Percentiles rank a stretch among this genome's conserved stretches.
Conservation (phyloP, 2,888 invertebrate species). For the Argyra leucocephala region DNA sequence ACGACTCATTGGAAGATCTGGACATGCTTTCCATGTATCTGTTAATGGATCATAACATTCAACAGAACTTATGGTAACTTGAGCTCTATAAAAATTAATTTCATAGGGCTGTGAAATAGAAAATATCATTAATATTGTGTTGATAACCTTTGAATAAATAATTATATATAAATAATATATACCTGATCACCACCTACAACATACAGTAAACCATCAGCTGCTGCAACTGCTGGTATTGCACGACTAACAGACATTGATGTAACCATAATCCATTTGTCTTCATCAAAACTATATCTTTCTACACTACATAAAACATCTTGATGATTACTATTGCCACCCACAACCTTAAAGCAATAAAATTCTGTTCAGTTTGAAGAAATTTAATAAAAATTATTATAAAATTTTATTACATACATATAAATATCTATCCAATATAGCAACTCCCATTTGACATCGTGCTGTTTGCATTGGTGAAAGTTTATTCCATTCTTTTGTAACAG, state of each 20-base stretch:
- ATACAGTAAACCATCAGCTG: constrained; percentile 70
- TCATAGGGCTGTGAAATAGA: constrained; percentile 50
- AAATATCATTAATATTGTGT: constrained; percentile 7
- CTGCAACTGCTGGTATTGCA: constrained; percentile 75
- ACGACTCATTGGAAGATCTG: constrained; percentile 70
- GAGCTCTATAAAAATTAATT: constrained; percentile 73
- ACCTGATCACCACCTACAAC: constrained; percentile 76
- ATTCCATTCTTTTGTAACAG: constrained; percentile 71
- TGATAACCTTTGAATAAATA: constrained; percentile 2
- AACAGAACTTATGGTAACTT: constrained; percentile 71
- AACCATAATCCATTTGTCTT: constrained; percentile 63
- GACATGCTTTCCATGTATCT: constrained; percentile 68
- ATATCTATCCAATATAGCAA: constrained; percentile 71
- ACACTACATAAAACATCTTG: constrained; percentile 72
- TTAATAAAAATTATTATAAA: constrained; percentile 15
- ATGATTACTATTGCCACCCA: constrained; percentile 74
- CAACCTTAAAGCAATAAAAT: constrained; percentile 28
- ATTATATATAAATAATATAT: constrained; percentile 14
- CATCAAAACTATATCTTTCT: constrained; percentile 51
- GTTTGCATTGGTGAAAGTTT: constrained; percentile 66
- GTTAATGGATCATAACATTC: constrained; percentile 75
- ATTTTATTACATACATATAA: constrained; percentile 85
- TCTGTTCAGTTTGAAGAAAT: neutral
- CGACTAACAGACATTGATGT: constrained; percentile 64
- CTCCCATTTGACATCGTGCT: constrained; percentile 80